Conservation (phyloP, 2,113 vertebrate species). For the Stigmatopora argus region DNA sequence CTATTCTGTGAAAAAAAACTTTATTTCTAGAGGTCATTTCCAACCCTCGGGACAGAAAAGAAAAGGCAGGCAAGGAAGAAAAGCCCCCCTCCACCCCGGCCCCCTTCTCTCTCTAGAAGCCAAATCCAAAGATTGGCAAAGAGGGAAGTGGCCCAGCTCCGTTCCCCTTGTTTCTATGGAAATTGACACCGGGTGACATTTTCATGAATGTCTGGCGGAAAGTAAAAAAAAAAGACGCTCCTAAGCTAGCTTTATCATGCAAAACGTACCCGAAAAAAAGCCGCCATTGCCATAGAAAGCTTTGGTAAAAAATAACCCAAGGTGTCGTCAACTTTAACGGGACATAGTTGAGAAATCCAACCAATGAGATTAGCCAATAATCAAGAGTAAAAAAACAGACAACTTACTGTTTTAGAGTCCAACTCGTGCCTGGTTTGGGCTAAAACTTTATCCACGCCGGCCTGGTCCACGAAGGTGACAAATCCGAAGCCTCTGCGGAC, state of each 20-base stretch:
- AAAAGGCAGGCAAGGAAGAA: slow-evolving; percentile 8
- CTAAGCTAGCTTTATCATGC: slow-evolving; percentile 28
- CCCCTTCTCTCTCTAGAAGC: slow-evolving; percentile 20
- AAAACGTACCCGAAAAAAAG: not conserved
- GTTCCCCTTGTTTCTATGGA: slow-evolving; percentile 67
- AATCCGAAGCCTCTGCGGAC: slow-evolving; percentile 92
- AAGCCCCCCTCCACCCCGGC: slow-evolving; percentile 25
- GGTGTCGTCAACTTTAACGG: slow-evolving; percentile 36
- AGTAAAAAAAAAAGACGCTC: slow-evolving; percentile 35
- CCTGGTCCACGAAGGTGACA: slow-evolving; percentile 97
- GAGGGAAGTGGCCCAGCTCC: slow-evolving; percentile 41
- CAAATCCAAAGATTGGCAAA: slow-evolving; percentile 52
- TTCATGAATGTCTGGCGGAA: slow-evolving; percentile 55
- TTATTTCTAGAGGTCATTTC: slow-evolving; percentile 35
- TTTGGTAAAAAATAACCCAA: slow-evolving; percentile 37
- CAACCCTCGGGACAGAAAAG: slow-evolving; percentile 30
- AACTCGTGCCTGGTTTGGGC: slow-evolving; percentile 94
- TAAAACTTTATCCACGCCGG: slow-evolving; percentile 98
- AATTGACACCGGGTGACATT: slow-evolving; percentile 66
- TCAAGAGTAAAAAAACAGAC: slow-evolving; percentile 63
- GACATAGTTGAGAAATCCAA: slow-evolving; percentile 54
- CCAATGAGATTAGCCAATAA: slow-evolving; percentile 49
- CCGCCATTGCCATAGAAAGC: not conserved
- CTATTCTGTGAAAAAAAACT: slow-evolving; percentile 30
- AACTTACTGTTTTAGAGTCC: slow-evolving; percentile 99